A percentile compares a stretch with the other conserved stretches of the same genome.
Conservation (phyloP, 2,888 invertebrate species). For the Chelonus formosanus region DNA sequence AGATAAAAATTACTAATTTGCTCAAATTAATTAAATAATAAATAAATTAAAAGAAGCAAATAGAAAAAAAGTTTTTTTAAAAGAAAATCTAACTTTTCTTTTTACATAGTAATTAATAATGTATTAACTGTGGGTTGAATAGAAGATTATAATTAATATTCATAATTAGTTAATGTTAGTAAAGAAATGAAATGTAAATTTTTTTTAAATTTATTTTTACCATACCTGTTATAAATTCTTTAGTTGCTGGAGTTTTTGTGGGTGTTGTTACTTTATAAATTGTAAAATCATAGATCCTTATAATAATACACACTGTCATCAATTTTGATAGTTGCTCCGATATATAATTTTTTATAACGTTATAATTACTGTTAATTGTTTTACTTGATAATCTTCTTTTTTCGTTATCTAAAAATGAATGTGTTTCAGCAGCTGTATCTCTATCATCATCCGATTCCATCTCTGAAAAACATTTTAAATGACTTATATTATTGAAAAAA, state of each 20-base stretch:
- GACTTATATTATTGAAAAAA: not conserved
- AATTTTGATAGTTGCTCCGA: slow-evolving; percentile 82
- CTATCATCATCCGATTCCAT: slow-evolving; percentile 41
- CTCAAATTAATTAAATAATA: slow-evolving; percentile 24
- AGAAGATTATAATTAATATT: not conserved
- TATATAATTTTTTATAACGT: slow-evolving; percentile 73
- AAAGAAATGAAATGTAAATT: slow-evolving; percentile 20
- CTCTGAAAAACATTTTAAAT: slow-evolving; percentile 13
- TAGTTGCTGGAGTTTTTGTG: slow-evolving; percentile 76
- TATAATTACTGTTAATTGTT: slow-evolving; percentile 51
- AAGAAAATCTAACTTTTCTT: slow-evolving; percentile 24
- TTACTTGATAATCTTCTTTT: slow-evolving; percentile 55
- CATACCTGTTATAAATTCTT: slow-evolving; percentile 82
- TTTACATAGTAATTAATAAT: no score
- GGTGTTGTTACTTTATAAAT: slow-evolving; percentile 85
- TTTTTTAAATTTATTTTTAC: slow-evolving; percentile 10
- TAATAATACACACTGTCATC: slow-evolving; percentile 90
- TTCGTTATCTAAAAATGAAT: slow-evolving; percentile 47
- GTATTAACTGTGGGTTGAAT: no score
- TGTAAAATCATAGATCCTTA: slow-evolving; percentile 91
- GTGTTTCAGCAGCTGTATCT: slow-evolving; percentile 52
- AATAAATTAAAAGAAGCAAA: slow-evolving; percentile 33
- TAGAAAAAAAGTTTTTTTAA: slow-evolving; percentile 25
- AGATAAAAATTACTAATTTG: no score
- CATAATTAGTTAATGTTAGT: not conserved